Evolutionary conservation across 2,888 invertebrate species (phyloP).

Genomic region (Alsophila aescularia): DNA sequence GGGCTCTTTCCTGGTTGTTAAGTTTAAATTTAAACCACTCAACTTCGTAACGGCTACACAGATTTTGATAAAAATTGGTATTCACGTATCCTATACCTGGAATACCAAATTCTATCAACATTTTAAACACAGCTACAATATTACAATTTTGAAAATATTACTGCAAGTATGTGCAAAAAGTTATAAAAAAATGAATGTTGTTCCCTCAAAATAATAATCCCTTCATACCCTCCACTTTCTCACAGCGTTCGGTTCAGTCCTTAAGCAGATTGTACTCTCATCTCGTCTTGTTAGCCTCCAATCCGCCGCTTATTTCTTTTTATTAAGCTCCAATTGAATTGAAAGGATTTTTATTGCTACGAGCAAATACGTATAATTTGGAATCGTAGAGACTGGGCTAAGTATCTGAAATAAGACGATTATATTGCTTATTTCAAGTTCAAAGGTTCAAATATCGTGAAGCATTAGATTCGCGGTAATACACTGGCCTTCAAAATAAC

Average conservation of each 20-base stretch:
- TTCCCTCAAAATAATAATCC: neutral
- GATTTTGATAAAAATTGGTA: too few species aligned
- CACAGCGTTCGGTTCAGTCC: constrained; percentile 12
- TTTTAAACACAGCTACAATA: too few species aligned
- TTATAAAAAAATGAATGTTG: neutral
- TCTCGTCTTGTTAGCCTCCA: constrained; percentile 35
- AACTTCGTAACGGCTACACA: too few species aligned
- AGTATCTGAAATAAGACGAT: constrained; percentile 22
- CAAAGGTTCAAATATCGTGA: neutral
- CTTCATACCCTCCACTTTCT: neutral
- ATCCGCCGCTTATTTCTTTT: constrained; percentile 33
- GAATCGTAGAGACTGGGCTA: constrained; percentile 15
- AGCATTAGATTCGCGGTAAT: neutral
- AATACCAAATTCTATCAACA: too few species aligned
- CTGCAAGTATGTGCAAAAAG: too few species aligned
- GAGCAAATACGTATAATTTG: constrained; percentile 27
- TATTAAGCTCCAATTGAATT: constrained; percentile 40
- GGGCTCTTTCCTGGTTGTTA: neutral
- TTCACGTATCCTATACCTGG: too few species aligned
- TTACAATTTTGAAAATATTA: too few species aligned
- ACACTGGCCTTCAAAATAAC: too few species aligned
- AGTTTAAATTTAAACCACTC: too few species aligned
- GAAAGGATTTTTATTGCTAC: constrained; percentile 40
- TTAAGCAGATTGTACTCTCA: constrained; percentile 35
- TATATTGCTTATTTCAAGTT: constrained; percentile 4